Conservation (phyloP, 1,140 invertebrate species). For the Eueides isabella region DNA sequence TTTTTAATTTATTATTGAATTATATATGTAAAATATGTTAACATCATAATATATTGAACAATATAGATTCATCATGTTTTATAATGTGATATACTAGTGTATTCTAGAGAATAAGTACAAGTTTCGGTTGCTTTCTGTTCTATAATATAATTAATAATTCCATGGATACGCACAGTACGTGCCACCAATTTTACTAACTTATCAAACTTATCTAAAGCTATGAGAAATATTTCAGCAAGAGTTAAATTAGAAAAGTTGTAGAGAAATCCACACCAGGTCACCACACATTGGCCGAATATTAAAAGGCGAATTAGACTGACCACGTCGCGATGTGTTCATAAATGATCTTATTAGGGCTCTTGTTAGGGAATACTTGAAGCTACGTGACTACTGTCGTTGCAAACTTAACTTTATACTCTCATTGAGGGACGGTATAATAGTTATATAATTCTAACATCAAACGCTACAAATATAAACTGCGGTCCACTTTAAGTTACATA, state of each 20-base stretch:
- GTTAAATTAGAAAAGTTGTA: slow-evolving; percentile 68
- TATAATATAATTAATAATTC: slow-evolving; percentile 43
- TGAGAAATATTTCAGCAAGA: slow-evolving; percentile 65
- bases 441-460: slow-evolving; percentile 41
- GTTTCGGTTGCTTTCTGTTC: background rate
- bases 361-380: slow-evolving; percentile 54
- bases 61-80: background rate
- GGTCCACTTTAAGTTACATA: slow-evolving; percentile 50
- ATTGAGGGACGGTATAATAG: slow-evolving; percentile 34
- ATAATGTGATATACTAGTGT: too few relatives aligned
- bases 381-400: slow-evolving; percentile 52
- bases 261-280: slow-evolving; percentile 49
- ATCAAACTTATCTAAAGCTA: slow-evolving; percentile 34
- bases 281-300: slow-evolving; percentile 70
- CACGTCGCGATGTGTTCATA: slow-evolving; percentile 61
- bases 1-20: too few relatives aligned
- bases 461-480: slow-evolving; percentile 47
- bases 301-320: slow-evolving; percentile 70
- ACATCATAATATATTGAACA: background rate
- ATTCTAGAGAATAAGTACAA: background rate
- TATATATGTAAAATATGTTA: too few relatives aligned
- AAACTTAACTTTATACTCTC: slow-evolving; percentile 42
- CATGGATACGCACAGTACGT: slow-evolving; percentile 46
- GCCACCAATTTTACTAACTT: slow-evolving; percentile 59
- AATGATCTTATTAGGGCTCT: slow-evolving; percentile 68